Conservation (phyloP, 2,888 invertebrate genomes). For the Leptothorax acervorum region DNA sequence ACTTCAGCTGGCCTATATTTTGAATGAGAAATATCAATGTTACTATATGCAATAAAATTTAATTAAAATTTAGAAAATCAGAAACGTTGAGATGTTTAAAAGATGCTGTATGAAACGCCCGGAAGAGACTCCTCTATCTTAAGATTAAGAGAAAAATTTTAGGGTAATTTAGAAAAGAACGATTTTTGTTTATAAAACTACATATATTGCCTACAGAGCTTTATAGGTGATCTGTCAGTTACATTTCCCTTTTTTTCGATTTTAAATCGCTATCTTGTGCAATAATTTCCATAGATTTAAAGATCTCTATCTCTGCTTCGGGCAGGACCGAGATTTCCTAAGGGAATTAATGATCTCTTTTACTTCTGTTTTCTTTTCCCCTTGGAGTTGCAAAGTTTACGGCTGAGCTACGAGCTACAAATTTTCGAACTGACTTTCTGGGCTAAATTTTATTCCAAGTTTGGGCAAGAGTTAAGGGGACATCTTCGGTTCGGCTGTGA, state of each 20-base stretch:
- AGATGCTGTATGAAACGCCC: not conserved
- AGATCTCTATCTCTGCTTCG: not conserved
- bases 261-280: not conserved
- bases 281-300: conserved; percentile 16
- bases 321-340: not conserved
- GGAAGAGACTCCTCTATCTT: not conserved
- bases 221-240: not conserved
- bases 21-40: not conserved
- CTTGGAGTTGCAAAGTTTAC: conserved; percentile 22
- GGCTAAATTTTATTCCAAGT: not conserved
- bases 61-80: not conserved
- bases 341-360: not conserved
- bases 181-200: not conserved
- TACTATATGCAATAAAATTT: not conserved
- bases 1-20: not conserved
- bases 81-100: not conserved
- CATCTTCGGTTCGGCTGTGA: not conserved
- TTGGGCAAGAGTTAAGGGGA: not conserved
- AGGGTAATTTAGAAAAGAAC: not conserved
- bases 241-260: not conserved
- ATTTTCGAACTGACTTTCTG: not conserved
- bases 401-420: not conserved
- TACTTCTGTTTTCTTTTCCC: conserved; percentile 9
- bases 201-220: not conserved
- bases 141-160: not conserved